Conservation (phyloP, 2,797 vertebrate species). For the Aplochiton taeniatus region DNA sequence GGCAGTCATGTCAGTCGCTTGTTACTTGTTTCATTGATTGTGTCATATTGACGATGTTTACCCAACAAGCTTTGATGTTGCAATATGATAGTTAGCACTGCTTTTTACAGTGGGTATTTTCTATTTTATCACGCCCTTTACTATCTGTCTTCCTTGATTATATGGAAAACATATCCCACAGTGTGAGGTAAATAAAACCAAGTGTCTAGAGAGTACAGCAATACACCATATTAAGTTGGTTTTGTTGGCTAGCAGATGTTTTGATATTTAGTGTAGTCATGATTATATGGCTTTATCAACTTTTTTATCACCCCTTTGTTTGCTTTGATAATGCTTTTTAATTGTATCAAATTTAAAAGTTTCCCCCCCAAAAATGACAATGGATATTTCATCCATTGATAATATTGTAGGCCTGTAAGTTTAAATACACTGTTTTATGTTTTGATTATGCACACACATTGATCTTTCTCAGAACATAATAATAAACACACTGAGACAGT, state of each 20-base stretch:
- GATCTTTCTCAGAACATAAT: conserved; percentile 66
- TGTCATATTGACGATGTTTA: conserved; percentile 71
- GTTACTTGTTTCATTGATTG: conserved; percentile 64
- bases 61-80: conserved; percentile 74
- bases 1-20: conserved; percentile 72
- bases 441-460: conserved; percentile 69
- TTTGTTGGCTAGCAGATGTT: conserved; percentile 76
- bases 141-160: conserved; percentile 80
- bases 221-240: conserved; percentile 78
- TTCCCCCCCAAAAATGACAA: conserved; percentile 29
- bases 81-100: conserved; percentile 77
- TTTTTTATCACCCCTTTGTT: conserved; percentile 64
- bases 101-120: conserved; percentile 77
- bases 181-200: conserved; percentile 71
- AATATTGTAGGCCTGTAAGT: conserved; percentile 63
- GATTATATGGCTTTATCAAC: conserved; percentile 62
- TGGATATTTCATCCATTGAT: conserved; percentile 56
- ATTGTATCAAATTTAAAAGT: conserved; percentile 51
- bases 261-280: conserved; percentile 69
- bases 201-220: conserved; percentile 77
- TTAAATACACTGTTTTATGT: conserved; percentile 73
- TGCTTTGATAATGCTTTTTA: conserved; percentile 68
- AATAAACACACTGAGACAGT: conserved; percentile 72
- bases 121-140: conserved; percentile 76
- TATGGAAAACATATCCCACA: conserved; percentile 74